Conservation (phyloP, 2,113 vertebrate species). For the Ciconia stormi region DNA sequence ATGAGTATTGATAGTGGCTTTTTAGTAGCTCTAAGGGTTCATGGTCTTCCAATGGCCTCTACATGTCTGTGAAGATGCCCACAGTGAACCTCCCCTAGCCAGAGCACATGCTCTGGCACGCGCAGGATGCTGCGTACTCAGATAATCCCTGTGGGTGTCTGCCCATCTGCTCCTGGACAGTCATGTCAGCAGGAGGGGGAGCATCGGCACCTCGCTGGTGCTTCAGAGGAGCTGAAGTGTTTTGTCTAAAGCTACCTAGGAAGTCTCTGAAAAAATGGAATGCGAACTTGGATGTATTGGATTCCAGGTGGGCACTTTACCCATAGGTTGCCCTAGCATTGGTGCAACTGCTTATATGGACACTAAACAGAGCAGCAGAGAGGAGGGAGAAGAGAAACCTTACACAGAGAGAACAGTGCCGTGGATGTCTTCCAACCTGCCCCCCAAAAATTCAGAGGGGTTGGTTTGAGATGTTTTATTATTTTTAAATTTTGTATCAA, state of each 20-base stretch:
- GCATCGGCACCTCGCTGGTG: neutral
- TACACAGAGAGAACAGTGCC: neutral
- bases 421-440: neutral
- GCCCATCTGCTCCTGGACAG: neutral
- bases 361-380: neutral
- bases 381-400: neutral
- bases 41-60: neutral
- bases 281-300: neutral
- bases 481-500: neutral
- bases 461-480: neutral
- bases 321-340: neutral
- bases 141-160: neutral
- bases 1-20: neutral
- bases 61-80: neutral
- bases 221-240: neutral
- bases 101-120: neutral
- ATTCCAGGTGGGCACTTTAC: neutral
- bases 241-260: neutral
- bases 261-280: neutral
- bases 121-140: neutral
- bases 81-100: neutral
- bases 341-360: neutral
- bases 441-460: neutral
- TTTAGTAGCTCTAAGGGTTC: neutral
- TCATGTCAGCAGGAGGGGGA: neutral